Base-by-base conservation (phyloP, 2,113 vertebrate species). In the Accipiter virgatus region DNA sequence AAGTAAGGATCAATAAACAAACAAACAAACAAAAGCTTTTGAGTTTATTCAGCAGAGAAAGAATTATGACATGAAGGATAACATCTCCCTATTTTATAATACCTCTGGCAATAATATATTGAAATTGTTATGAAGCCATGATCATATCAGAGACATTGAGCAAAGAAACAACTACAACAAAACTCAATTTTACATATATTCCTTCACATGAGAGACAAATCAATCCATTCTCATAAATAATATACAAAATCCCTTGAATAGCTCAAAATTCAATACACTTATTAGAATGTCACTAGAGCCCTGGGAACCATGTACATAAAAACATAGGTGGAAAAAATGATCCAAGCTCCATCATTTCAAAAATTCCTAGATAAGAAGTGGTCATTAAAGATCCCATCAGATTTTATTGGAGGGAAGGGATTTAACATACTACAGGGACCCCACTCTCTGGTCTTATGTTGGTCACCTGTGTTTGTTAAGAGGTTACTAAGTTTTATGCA, bases 141-240 rank as follows among this genome's bases (percentile, higher is more conserved):
- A 97, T 92, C 85, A 31, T 96, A 91, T 96, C 92, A 88, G 94
- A 92, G 92, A 80, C 86, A 86, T 63, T 34, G 73, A 94, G 61
- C 79, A 86, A 93, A 70, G 85, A 86, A 97, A 94, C 91, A 96
- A 95, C 86, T 72, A 84, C 85, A 84, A 87, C 68, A 84, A 95
- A 92, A 86, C 65, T 92, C 86, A 82, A 75, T 96, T 95, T 91
- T 91, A 81, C 47, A 38, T 89, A 71, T 89, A 96, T 96, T 77
- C 90, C 85, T 68, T 81, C 80, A 74, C 52, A 83, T 68, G 56
- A 93, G 62, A 96, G 87, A 84, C 89, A 94, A 81, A 92, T 94
- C 90, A 94, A 96, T 96, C 73, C 67, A 61, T 82, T 86, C 92
- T 96, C 86, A 97, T 96, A 96, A 97, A 97, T 97, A 97, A 97